Base-by-base conservation (phyloP, 2,113 vertebrate genomes). In the Elaphurus davidianus region DNA sequence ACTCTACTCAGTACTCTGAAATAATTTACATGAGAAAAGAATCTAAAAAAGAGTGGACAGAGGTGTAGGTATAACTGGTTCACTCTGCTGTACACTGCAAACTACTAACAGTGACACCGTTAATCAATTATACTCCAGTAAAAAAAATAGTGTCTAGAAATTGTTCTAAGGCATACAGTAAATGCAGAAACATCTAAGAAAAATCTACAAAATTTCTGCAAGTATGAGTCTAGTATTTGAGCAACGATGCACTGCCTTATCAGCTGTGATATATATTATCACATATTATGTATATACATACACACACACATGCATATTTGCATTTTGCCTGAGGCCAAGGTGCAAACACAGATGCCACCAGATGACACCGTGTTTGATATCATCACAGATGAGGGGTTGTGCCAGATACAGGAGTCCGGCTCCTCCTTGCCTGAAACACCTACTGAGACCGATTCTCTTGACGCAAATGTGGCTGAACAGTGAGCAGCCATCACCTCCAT, bases 371-470 rank as follows among this genome's bases (percentile, higher is more conserved):
- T 99, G 45, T 99, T 99, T 97, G 99, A 99, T 99, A 99, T 99
- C 98, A 99, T 99, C 99, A 99, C 99, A 12, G 99, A 99, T 62
- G 99, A 99, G 62, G 99, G 99, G 96, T 97, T 99, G 96, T 99
- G 99, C 87, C 99, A 99, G 85, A 98, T 99, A 30, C 99, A 99
- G 27, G 99, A 99, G 76, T 98, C 98, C 1, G 99, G 99, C 82
- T 99, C 98, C 12, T 98, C 99, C 36, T 99, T 99, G 96, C 98
- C 85, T 55, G 99, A 99, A 8, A 99, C 99, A 94, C 99, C 99
- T 97, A 99, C 99, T 71, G 67, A 40, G 36, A 71, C n/a, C 25
- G 99, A 99, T 25, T 98, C 96, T 74, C 92, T 98, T 27, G 99
- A 99, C 97, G 99, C 98, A 88, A 99, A 97, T 1, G 1, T 99